Conservation (phyloP, 2,797 vertebrate species). For the Alcedo atthis region DNA sequence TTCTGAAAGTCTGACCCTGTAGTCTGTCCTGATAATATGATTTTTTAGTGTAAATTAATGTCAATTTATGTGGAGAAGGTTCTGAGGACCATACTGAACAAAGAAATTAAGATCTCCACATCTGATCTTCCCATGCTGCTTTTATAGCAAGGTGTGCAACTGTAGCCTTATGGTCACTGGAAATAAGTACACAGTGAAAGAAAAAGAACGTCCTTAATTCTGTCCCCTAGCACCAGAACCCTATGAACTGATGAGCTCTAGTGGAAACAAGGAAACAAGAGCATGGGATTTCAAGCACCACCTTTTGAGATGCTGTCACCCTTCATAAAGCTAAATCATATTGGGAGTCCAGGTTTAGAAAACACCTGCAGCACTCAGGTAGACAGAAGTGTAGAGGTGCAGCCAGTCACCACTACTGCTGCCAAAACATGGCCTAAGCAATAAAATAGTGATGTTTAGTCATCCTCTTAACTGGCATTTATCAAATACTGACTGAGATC, state of each 20-base stretch:
- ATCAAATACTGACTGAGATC: neutral
- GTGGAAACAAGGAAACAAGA: neutral
- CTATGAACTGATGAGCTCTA: neutral
- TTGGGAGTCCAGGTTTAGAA: neutral
- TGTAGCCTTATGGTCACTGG: neutral
- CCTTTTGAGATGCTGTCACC: neutral
- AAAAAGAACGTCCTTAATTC: neutral
- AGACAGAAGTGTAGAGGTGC: neutral
- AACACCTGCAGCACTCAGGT: neutral
- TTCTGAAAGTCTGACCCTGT: neutral
- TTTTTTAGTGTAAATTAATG: neutral
- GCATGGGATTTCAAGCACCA: neutral
- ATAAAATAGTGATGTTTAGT: neutral
- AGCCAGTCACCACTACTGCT: neutral
- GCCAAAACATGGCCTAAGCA: neutral
- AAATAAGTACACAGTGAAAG: neutral
- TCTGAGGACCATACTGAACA: neutral
- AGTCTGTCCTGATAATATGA: neutral
- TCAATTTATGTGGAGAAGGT: neutral
- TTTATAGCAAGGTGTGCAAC: rapidly evolving
- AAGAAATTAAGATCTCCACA: neutral
- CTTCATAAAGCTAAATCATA: neutral
- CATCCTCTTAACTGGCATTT: neutral
- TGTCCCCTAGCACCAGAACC: neutral
- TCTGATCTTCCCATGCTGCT: neutral